Evolutionary conservation across 1,140 invertebrate genomes (phyloP), one percentile per base, ranked within the genome.

Genomic region (Magallana ariakensis): DNA sequence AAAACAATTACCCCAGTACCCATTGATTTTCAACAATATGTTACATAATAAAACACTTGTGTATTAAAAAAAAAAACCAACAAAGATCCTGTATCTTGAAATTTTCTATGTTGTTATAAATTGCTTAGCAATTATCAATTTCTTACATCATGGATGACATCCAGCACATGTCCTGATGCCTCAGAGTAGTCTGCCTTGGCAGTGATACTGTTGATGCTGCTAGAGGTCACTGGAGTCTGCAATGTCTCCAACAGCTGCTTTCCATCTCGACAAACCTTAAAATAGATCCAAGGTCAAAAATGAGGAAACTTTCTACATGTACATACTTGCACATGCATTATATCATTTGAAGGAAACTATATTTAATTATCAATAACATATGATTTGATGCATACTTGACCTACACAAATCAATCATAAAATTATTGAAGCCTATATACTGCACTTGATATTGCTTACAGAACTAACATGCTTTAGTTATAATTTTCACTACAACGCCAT

Each of bases 171-270:
- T 62, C 94, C 95, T 56, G 95, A 95, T 62, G 95, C 98, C 91
- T 98, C 98, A 87, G 98, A 98, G 94, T 99, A 99, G 95, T 99
- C 98, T 3, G 98, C 97, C 8, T 94, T 94, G 19, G 94, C 94
- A 11, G 93, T 94, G 26, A 98, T 97, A 10, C 98, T 98, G 95
- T 98, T 98, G 70, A 96, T 92, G 91, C 95, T 95, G 93, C 94
- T 93, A 58, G 92, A 94, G 85, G 93, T 92, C 13, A 95, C 94
- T 10, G 94, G 94, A 3, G 94, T 94, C 88, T 94, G 94, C 46
- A 95, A 91, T 1, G 94, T 94, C 86, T 95, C 95, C 81, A 95
- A 93, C 46, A 95, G 91, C 15, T 93, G 92, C 90, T 95, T 95
- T 26, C 95, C 95, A 91, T 95, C 95, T 55, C 93, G 92, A 89